Percentiles rank a stretch among this genome's conserved stretches.
Conservation (phyloP, 2,888 invertebrate genomes). For the Lordiphosa fenestrarum region DNA sequence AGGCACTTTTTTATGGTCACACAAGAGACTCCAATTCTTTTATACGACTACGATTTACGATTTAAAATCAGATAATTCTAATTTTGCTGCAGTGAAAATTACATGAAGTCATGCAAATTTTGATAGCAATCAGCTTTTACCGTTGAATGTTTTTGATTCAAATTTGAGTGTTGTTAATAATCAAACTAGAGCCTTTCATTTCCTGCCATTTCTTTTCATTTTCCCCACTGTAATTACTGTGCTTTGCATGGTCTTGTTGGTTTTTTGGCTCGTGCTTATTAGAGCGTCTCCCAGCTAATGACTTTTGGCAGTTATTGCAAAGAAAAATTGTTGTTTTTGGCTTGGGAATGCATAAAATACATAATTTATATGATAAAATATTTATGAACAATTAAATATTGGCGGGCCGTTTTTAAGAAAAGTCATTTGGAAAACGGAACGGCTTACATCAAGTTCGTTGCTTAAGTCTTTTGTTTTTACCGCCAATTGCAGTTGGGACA, state of each 20-base stretch:
- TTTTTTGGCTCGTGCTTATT: constrained; percentile 42
- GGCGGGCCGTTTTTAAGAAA: constrained; percentile 15
- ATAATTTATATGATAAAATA: constrained; percentile 62
- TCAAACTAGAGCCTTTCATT: not conserved
- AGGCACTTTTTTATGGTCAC: too few relatives aligned
- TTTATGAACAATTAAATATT: constrained; percentile 54
- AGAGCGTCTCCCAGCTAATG: constrained; percentile 47
- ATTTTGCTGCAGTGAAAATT: too few relatives aligned
- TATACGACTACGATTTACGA: too few relatives aligned
- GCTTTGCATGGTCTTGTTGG: constrained; percentile 18
- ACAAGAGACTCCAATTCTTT: too few relatives aligned
- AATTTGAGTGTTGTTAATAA: too few relatives aligned
- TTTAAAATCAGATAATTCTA: too few relatives aligned
- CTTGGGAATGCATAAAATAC: constrained; percentile 47
- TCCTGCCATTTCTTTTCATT: not conserved
- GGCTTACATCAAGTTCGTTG: constrained; percentile 50
- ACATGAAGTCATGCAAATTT: too few relatives aligned
- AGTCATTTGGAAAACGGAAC: constrained; percentile 12
- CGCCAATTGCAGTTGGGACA: constrained; percentile 14
- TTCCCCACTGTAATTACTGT: constrained; percentile 4
- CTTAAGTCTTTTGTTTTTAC: constrained; percentile 52
- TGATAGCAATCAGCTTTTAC: too few relatives aligned
- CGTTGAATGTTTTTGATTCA: too few relatives aligned
- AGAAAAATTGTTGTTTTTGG: constrained; percentile 4
- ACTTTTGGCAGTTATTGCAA: constrained; percentile 49